These are phyloP conservation scores for Sturmia bella DNA, from an alignment of 2,888 invertebrate species.

Conservation along the genomic window DNA sequence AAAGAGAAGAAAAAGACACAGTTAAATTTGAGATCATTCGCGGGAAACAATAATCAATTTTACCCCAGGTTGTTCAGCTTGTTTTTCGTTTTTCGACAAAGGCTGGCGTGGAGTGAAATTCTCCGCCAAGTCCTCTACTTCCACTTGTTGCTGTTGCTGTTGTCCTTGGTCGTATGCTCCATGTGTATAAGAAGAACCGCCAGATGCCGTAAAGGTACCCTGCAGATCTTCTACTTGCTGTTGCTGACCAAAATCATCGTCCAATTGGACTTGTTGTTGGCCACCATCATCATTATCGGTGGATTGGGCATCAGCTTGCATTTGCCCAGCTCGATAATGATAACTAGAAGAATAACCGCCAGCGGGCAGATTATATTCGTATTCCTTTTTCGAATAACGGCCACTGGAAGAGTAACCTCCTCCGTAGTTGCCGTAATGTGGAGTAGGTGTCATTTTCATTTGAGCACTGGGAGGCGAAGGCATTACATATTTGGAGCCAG, in stretches of 20 bases:
- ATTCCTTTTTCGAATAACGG: slow-evolving; percentile 18
- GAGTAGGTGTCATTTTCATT: slow-evolving; percentile 44
- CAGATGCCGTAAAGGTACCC: background rate
- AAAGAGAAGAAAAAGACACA: background rate
- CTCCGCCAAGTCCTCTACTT: slow-evolving; percentile 69
- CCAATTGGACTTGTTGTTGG: slow-evolving; percentile 72
- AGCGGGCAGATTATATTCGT: slow-evolving; percentile 4
- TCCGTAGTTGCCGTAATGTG: slow-evolving; percentile 52
- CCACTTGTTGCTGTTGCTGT: slow-evolving; percentile 64
- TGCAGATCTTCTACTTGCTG: slow-evolving; percentile 56
- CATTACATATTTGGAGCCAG: slow-evolving; percentile 69
- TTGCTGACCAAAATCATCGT: slow-evolving; percentile 71
- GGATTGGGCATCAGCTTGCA: slow-evolving; percentile 17
- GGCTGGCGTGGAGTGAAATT: slow-evolving; percentile 43
- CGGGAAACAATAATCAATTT: background rate
- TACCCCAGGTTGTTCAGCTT: slow-evolving; percentile 48
- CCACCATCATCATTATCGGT: slow-evolving; percentile 71
- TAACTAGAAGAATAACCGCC: slow-evolving; percentile 38
- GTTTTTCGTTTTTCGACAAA: slow-evolving; percentile 50
- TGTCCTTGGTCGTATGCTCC: slow-evolving; percentile 31
- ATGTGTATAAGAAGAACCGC: slow-evolving; percentile 24
- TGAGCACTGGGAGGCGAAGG: slow-evolving; percentile 68
- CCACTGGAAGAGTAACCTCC: slow-evolving; percentile 69
- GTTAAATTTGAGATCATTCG: background rate
- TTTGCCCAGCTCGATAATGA: slow-evolving; percentile 1